These are phyloP conservation scores for Caenorhabditis inopinata DNA, from an alignment of 1,140 invertebrate species.

Conservation along the genomic window DNA sequence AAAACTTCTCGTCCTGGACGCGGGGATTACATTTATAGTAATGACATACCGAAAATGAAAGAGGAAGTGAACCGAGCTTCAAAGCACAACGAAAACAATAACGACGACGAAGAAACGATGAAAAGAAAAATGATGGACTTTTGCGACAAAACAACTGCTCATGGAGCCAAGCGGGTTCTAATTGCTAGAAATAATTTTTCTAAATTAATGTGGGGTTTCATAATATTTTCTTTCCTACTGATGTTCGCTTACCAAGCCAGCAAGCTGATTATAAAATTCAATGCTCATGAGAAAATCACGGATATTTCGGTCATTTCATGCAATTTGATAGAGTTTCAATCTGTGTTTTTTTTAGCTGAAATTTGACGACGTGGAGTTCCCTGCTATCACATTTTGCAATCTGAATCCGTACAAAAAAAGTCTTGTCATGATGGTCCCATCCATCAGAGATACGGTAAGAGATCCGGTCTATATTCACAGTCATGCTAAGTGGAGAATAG, in stretches of 20 bases:
- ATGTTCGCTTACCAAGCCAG: conserved; percentile 16
- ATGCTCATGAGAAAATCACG: conserved; percentile 36
- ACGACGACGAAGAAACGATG: neutral
- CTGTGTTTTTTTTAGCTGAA: conserved; percentile 38
- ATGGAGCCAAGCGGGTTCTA: conserved; percentile 39
- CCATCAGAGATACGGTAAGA: conserved; percentile 44
- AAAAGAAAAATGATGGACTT: neutral
- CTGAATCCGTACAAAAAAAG: conserved; percentile 45
- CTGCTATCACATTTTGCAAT: conserved; percentile 47
- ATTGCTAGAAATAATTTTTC: conserved; percentile 25
- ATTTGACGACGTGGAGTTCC: conserved; percentile 47
- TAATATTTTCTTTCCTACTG: neutral
- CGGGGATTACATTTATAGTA: conserved; percentile 25
- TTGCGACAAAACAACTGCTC: conserved; percentile 40
- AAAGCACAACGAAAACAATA: neutral
- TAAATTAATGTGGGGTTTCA: neutral
- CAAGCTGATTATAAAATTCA: conserved; percentile 24
- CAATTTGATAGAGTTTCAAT: neutral
- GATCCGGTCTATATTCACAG: neutral
- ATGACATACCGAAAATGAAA: conserved; percentile 9
- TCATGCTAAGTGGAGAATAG: neutral
- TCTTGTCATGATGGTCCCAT: conserved; percentile 46
- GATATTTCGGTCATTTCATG: conserved; percentile 15
- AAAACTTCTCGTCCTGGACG: neutral
- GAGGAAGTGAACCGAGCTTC: neutral